Conservation (phyloP, 2,113 vertebrate species). For the Prionailurus bengalensis region DNA sequence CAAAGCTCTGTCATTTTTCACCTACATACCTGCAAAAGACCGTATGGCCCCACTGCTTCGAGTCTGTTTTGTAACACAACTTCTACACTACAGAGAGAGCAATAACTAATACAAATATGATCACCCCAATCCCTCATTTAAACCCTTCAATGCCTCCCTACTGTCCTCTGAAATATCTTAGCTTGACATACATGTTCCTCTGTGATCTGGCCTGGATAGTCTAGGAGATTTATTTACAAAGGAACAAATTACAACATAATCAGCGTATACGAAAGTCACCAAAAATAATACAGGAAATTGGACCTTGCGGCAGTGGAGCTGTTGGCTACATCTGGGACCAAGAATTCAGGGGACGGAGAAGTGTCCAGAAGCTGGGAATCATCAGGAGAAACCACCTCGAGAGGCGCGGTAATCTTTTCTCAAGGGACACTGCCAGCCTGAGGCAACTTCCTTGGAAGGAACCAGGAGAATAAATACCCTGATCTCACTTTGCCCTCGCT, state of each 20-base stretch:
- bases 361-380: not conserved
- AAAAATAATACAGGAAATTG: not conserved
- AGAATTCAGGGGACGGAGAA: not conserved
- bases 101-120: conserved; percentile 5
- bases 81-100: not conserved
- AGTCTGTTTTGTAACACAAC: not conserved
- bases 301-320: not conserved
- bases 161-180: not conserved
- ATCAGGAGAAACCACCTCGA: not conserved
- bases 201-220: not conserved
- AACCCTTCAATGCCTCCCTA: not conserved
- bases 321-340: not conserved
- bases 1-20: not conserved
- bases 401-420: conserved; percentile 2
- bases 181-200: not conserved
- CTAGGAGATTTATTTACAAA: not conserved
- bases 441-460: not conserved
- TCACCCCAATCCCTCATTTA: not conserved
- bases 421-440: conserved; percentile 10
- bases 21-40: not conserved
- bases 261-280: not conserved
- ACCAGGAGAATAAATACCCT: conserved; percentile 49
- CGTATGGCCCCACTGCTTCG: not conserved
- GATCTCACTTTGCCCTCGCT: not conserved
- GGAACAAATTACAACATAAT: not conserved